Evolutionary conservation across 2,797 vertebrate species (phyloP), one percentile per base, ranked within the genome.

Genomic region (Catamblyrhynchus diadema): DNA sequence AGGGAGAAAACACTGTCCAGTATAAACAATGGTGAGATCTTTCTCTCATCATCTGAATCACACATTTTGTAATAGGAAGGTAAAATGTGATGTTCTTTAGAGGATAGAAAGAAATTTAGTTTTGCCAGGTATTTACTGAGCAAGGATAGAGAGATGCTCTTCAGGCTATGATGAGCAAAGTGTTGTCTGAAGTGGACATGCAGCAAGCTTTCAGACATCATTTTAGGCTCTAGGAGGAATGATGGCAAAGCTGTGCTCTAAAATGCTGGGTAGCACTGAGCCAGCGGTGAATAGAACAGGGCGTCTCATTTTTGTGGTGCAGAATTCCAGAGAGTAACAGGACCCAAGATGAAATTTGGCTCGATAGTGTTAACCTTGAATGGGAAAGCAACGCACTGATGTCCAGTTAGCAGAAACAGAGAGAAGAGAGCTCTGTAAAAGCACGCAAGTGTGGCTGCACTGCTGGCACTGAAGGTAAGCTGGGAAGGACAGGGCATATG

Each of bases 401-500:
- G 41, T 4, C n/a, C 27, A 61, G 7, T 7, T 14, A 65, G 53
- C 54, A 75, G 39, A 32, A 23, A 18, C 1, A 19, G 33, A 27
- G 28, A 39, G 42, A 39, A 56, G 16, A 50, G 11, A 48, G 35
- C 16, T 56, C 25, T 53, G 12, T 16, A 4, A 42, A 65, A 59
- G 50, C 30, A 10, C 8, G 28, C 1, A 66, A 51, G 7, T 6
- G 45, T 5, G 8, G 24, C 65, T 69, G 41, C 20, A 14, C 42
- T 32, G 6, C 30, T 4, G 66, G 45, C 45, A 21, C 22, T 3
- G 1, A 20, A 14, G 53, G 2, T 8, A 39, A 19, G 42, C 14
- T 0, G 0, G 39, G 39, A 47, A 42, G 41, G n/a, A 32, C 0
- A 1, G 24, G 50, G 25, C 2, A 3, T 13, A 2, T 0, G 18